These are phyloP conservation scores for Myodes glareolus DNA, from an alignment of 2,113 vertebrate species.

Conservation along the genomic window DNA sequence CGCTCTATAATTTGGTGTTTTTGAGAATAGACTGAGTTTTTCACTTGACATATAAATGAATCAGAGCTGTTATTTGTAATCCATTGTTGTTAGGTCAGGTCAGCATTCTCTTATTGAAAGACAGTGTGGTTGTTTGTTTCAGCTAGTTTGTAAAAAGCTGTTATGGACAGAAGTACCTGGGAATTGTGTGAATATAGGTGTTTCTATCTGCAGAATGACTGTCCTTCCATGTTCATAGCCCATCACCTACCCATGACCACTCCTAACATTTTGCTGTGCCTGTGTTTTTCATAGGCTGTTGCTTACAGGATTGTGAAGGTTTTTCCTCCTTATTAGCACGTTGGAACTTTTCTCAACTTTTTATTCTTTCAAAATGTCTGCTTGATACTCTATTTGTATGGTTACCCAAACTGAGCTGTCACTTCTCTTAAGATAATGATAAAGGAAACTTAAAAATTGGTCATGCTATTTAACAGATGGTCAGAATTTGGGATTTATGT, in stretches of 20 bases:
- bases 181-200: neutral
- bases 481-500: conserved; percentile 25
- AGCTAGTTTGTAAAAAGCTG: conserved; percentile 13
- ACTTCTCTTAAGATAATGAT: neutral
- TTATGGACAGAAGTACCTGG: neutral
- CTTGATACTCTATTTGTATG: neutral
- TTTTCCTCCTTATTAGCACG: neutral
- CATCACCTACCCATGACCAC: neutral
- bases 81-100: neutral
- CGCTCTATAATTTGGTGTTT: neutral
- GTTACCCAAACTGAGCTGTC: neutral
- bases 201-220: neutral
- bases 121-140: conserved; percentile 38
- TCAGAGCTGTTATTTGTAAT: neutral
- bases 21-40: conserved; percentile 41
- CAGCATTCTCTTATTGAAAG: neutral
- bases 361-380: conserved; percentile 10
- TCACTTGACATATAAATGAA: neutral
- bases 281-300: neutral
- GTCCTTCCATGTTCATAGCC: neutral
- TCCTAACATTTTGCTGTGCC: neutral
- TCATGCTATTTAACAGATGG: neutral
- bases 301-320: neutral
- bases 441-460: conserved; percentile 41
- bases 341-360: conserved; percentile 29